These are phyloP conservation scores for Mylabris phalerata DNA, from an alignment of 1,140 invertebrate genomes.

Conservation along the genomic window DNA sequence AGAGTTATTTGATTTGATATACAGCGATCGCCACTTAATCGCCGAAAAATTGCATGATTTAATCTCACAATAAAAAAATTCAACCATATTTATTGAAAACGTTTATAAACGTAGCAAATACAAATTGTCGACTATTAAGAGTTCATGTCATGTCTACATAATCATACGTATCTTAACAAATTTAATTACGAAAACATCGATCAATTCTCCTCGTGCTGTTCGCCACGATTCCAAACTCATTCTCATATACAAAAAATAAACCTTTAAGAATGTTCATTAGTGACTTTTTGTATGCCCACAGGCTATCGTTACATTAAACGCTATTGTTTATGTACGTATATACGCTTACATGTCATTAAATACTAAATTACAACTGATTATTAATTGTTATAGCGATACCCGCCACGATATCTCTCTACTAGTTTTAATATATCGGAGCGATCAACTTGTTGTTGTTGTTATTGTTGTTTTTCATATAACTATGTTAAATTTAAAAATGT, in stretches of 20 bases:
- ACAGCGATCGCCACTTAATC: too few relatives aligned
- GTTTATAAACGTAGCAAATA: background rate
- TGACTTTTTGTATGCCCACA: conserved; percentile 1
- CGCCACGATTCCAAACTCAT: too few relatives aligned
- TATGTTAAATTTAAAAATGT: too few relatives aligned
- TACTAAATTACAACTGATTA: conserved; percentile 15
- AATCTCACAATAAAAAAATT: too few relatives aligned
- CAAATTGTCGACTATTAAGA: conserved; percentile 23
- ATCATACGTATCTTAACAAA: conserved; percentile 19
- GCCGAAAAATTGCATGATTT: too few relatives aligned
- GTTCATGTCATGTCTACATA: conserved; percentile 19
- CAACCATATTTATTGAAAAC: too few relatives aligned
- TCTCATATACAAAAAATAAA: too few relatives aligned
- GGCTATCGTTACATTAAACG: conserved; percentile 18
- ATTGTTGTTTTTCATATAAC: too few relatives aligned
- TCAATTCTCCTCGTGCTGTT: conserved; percentile 18
- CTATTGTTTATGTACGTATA: conserved; percentile 13
- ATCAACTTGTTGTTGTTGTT: too few relatives aligned
- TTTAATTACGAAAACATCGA: conserved; percentile 22
- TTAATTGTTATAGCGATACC: conserved; percentile 12
- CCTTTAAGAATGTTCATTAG: conserved; percentile 8
- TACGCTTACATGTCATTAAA: conserved; percentile 21
- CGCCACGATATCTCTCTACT: background rate
- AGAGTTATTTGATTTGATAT: too few relatives aligned
- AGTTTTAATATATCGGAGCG: too few relatives aligned